Percentiles rank a stretch among this genome's conserved stretches.
phyloP scores from a whole-genome alignment of 1,140 invertebrate genomes.

The Rhyacophila brunnea region DNA sequence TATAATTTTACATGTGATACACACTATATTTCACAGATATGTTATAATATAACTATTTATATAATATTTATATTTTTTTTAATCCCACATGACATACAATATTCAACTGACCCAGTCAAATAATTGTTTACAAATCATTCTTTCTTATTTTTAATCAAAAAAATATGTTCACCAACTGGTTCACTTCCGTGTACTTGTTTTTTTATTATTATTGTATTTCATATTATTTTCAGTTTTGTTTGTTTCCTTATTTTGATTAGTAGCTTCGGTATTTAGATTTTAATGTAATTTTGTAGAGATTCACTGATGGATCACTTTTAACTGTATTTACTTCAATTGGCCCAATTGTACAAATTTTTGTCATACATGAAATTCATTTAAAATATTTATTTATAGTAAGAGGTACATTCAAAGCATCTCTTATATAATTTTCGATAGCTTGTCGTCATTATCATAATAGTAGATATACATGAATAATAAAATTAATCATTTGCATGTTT shows the following conservation, averaged over 20 bases:
- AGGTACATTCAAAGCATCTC: too few species aligned
- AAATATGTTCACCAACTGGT: conserved; percentile 16
- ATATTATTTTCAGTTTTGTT: conserved; percentile 9
- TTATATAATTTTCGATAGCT: too few species aligned
- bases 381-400: too few species aligned
- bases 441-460: too few species aligned
- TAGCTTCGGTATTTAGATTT: background rate
- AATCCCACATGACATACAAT: conserved; percentile 28
- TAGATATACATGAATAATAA: too few species aligned
- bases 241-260: background rate
- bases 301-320: background rate
- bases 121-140: conserved; percentile 29
- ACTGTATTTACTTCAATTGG: conserved; percentile 33
- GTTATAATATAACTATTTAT: conserved; percentile 3
- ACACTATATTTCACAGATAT: too few species aligned
- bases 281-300: too few species aligned
- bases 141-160: conserved; percentile 30
- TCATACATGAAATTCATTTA: too few species aligned
- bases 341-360: conserved; percentile 13
- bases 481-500: too few species aligned
- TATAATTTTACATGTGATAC: too few species aligned
- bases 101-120: conserved; percentile 29
- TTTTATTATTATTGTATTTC: conserved; percentile 9
- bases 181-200: background rate
- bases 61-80: conserved; percentile 27